Evolutionary conservation across 2,888 invertebrate species (phyloP), one percentile per base, ranked within the genome.

Genomic region (Petrophora chlorosata): DNA sequence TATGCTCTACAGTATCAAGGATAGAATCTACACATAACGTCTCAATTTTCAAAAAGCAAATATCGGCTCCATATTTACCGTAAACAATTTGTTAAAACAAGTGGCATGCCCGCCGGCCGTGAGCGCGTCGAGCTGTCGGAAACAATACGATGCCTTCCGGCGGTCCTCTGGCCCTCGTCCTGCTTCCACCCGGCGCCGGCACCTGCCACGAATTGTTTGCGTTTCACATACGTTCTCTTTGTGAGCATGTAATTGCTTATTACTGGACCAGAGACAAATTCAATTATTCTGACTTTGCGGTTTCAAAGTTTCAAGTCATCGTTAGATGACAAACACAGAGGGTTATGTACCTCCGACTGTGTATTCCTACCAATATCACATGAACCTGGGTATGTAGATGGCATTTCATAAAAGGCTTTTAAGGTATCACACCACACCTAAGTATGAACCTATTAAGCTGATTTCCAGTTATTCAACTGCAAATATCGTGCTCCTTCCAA

Each of bases 111-210:
- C 1, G 38, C n/a, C 5, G 17, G 14, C 12, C 13, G 9, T 22
- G n/a, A n/a, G 16, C 23, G n/a, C 15, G 16, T 38, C 13, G 16
- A 22, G 16, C 34, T 36, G 33, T 39, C 38, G 38, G 42, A 49
- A 49, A 49, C 42, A 49, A 49, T 49, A 22, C 29, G 33, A 38
- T 14, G 47, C 9, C 30, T 39, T 29, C 40, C 47, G 30, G 15
- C 28, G n/a, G 12, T 5, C 41, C 22, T 36, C 26, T 25, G 48
- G 25, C 38, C 13, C 30, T 34, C 25, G 41, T 36, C 38, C 19
- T 4, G 19, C 19, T 7, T 7, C 19, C 7, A 7, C 7, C 19
- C 32, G 30, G 36, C 28, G 29, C 29, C 36, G 17, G 38, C 33
- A 49, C 38, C 42, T 38, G 40, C 30, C 25, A 10, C 26, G n/a